phyloP scores from a whole-genome alignment of 2,113 vertebrate genomes.

The Tychaedon coryphoeus region DNA sequence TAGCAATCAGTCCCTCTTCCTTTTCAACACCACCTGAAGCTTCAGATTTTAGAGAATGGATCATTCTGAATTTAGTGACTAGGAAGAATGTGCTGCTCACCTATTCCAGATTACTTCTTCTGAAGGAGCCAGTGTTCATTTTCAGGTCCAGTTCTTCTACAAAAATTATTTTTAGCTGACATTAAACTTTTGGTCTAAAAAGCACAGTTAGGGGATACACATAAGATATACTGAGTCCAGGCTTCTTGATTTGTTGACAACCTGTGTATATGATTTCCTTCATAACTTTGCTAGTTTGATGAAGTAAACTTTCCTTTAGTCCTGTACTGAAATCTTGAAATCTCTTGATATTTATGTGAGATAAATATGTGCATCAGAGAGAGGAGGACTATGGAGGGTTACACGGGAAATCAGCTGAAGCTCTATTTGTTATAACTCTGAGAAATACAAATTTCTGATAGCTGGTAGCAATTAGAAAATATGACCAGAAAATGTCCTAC shows the following conservation, averaged over 20 bases:
- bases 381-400: background rate
- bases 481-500: background rate
- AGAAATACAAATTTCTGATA: background rate
- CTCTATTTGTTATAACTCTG: background rate
- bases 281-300: background rate
- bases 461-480: background rate
- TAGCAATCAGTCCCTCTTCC: background rate
- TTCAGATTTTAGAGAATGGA: background rate
- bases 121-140: background rate
- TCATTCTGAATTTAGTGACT: background rate
- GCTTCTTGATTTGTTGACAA: background rate
- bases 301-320: background rate
- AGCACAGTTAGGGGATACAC: background rate
- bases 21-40: background rate
- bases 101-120: background rate
- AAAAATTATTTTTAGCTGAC: background rate
- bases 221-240: background rate
- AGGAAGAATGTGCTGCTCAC: background rate
- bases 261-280: fast-evolving
- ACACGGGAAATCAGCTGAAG: background rate
- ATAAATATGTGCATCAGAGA: background rate
- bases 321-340: background rate
- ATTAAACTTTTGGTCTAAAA: background rate
- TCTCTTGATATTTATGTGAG: background rate
- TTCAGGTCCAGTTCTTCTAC: background rate